These are phyloP conservation scores for Kryptopterus vitreolus DNA, from an alignment of 2,797 vertebrate genomes.

Conservation along the genomic window DNA sequence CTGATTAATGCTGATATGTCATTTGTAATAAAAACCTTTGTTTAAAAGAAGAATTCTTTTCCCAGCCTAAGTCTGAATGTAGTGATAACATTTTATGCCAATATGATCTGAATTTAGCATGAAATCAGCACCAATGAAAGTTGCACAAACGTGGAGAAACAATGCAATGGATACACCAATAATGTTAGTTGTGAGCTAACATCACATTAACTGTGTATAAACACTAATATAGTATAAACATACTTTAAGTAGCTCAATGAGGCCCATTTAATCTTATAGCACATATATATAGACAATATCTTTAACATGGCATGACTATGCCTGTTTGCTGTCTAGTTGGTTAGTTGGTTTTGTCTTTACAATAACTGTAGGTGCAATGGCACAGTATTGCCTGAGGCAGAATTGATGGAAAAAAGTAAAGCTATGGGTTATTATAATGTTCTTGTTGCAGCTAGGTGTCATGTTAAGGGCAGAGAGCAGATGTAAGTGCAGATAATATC, in stretches of 20 bases:
- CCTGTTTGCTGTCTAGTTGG: background rate
- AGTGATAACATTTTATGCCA: background rate
- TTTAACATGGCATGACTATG: background rate
- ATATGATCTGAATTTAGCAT: background rate
- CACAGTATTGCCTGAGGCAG: no score
- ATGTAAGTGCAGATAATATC: no score
- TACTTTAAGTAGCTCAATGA: background rate
- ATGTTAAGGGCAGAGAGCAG: no score
- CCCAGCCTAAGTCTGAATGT: background rate
- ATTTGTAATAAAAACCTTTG: background rate
- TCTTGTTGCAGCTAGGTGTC: background rate
- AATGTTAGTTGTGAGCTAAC: background rate
- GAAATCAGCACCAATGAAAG: background rate
- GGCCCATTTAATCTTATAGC: background rate
- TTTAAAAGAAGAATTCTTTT: background rate
- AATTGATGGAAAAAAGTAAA: no score
- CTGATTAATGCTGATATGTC: background rate
- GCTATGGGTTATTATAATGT: background rate
- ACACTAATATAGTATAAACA: no score
- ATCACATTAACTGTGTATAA: background rate
- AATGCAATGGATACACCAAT: background rate
- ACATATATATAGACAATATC: background rate
- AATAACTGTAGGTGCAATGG: background rate
- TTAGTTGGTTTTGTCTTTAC: background rate
- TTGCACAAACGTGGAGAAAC: background rate